phyloP scores from a whole-genome alignment of 2,888 invertebrate species.

The Ypsolopha sequella region DNA sequence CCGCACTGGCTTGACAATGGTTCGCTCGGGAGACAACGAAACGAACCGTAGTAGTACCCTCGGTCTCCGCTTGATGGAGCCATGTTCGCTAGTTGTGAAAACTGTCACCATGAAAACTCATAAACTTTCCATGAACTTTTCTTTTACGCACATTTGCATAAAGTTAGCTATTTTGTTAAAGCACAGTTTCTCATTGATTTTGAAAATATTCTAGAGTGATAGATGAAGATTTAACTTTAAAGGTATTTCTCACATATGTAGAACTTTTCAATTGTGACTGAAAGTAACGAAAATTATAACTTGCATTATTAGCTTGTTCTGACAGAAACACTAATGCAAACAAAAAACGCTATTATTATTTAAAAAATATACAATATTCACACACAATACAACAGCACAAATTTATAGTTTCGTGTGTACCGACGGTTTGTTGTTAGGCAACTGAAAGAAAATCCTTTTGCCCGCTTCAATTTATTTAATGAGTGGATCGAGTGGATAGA shows the following conservation, averaged over 20 bases:
- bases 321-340: too few species aligned
- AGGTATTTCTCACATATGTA: too few species aligned
- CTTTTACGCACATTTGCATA: too few species aligned
- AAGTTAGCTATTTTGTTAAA: too few species aligned
- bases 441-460: conserved; percentile 59
- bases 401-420: conserved; percentile 29
- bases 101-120: conserved; percentile 76
- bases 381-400: conserved; percentile 3
- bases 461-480: conserved; percentile 54
- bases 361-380: conserved; percentile 12
- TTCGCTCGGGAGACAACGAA: conserved; percentile 33
- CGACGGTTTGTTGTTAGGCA: conserved; percentile 34
- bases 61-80: conserved; percentile 70
- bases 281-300: too few species aligned
- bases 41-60: conserved; percentile 57
- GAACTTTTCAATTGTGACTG: too few species aligned
- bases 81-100: conserved; percentile 72
- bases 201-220: too few species aligned
- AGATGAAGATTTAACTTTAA: too few species aligned
- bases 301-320: too few species aligned
- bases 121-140: conserved; percentile 14
- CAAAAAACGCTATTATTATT: conserved; percentile 7
- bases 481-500: conserved; percentile 42
- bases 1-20: conserved; percentile 16
- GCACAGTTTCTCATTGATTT: too few species aligned